phyloP scores from a whole-genome alignment of 37 sponge, comb jelly and placozoan species.

The Haliclona indistincta region DNA sequence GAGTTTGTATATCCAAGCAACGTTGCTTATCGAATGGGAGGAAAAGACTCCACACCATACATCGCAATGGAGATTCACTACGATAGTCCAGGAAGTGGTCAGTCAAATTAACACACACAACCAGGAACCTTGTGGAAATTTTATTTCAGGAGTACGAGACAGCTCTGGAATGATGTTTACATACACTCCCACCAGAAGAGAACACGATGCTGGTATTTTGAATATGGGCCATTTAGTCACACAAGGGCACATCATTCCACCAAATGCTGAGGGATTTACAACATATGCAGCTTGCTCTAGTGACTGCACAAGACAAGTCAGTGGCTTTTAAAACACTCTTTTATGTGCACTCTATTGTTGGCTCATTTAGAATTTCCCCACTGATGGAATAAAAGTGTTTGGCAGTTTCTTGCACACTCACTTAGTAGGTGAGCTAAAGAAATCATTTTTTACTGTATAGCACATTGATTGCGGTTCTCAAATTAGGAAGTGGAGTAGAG shows the following conservation, averaged over 20 bases:
- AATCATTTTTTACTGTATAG: neutral
- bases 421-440: slow-evolving; percentile 4
- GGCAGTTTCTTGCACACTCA: slow-evolving; percentile 12
- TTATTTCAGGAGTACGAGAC: neutral
- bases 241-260: neutral
- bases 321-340: neutral
- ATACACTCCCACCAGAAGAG: neutral
- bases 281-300: neutral
- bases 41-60: neutral
- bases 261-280: neutral
- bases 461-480: neutral
- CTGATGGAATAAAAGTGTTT: slow-evolving; percentile 7
- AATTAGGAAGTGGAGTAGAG: slow-evolving; percentile 9
- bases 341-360: neutral
- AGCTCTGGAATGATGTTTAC: neutral
- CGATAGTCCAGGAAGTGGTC: slow-evolving; percentile 7
- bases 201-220: neutral
- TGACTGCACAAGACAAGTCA: neutral
- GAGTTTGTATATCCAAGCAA: neutral
- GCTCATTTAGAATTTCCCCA: neutral
- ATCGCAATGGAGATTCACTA: neutral
- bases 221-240: neutral
- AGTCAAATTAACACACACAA: too few relatives aligned
- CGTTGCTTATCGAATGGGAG: slow-evolving; percentile 4
- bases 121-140: neutral